A percentile compares a stretch with the other conserved stretches of the same genome.
These are phyloP conservation scores for Junonia oenone DNA, from an alignment of 2,888 invertebrate species.

Conservation along the genomic window DNA sequence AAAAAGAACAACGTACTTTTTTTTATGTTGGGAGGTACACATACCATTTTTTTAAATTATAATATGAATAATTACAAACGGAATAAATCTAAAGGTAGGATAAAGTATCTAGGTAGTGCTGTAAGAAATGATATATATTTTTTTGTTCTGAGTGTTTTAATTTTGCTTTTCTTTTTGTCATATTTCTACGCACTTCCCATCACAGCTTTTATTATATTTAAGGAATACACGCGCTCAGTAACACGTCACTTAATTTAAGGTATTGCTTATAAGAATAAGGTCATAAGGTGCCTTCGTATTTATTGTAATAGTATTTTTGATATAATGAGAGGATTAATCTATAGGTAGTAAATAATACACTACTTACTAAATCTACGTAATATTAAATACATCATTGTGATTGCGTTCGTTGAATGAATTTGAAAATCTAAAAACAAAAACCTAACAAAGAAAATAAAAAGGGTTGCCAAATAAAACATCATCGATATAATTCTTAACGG, in stretches of 20 bases:
- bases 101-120: too few relatives aligned
- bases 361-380: background rate
- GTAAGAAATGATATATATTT: background rate
- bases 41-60: too few relatives aligned
- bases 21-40: too few relatives aligned
- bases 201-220: slow-evolving; percentile 37
- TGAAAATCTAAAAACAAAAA: background rate
- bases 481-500: too few relatives aligned
- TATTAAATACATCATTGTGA: background rate
- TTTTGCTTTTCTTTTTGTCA: slow-evolving; percentile 5
- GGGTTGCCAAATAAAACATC: too few relatives aligned
- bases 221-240: slow-evolving; percentile 22
- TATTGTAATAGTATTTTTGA: background rate
- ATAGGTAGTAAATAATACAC: background rate
- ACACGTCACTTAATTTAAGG: slow-evolving; percentile 15
- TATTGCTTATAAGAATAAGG: slow-evolving; percentile 38
- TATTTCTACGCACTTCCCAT: slow-evolving; percentile 38
- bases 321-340: background rate
- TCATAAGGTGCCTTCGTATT: slow-evolving; percentile 6
- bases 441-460: too few relatives aligned
- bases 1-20: too few relatives aligned
- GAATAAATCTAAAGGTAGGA: too few relatives aligned
- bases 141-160: too few relatives aligned
- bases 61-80: too few relatives aligned
- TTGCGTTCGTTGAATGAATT: background rate